Evolutionary conservation across 1,140 invertebrate genomes (phyloP), one percentile per base, ranked within the genome.

Genomic region (Pteromalus puparum): DNA sequence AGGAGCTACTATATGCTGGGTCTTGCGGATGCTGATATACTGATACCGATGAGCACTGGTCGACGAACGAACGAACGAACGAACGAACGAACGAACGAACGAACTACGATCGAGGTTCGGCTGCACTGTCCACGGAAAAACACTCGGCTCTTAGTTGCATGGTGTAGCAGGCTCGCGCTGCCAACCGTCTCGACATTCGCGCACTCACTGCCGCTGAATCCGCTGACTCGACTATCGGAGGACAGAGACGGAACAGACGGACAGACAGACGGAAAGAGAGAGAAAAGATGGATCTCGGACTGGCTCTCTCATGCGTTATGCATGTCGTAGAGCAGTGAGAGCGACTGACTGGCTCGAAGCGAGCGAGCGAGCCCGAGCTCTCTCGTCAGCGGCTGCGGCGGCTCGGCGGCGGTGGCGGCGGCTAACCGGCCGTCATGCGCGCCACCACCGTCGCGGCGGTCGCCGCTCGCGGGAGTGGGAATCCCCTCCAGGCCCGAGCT

Each of bases 271-370:
- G 74, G 84, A 88, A 86, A 87, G 86, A 84, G 88, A 84, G 65
- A 86, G 85, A 30, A 87, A 85, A 87, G 88, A 90, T 90, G 89
- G 89, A 90, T 91, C 90, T 89, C 87, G 87, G 85, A 89, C 90
- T 90, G 81, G 87, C 91, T 92, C 67, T 70, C 93, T 94, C 93
- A 94, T 94, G 93, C 93, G 93, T 94, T 94, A 94, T 94, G 94
- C 94, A 94, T 94, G 92, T 93, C 93, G 93, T 92, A 92, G 81
- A 65, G 91, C 92, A 90, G 92, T 92, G 91, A 93, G 91, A 92
- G 91, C 92, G 90, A 93, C 92, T 93, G 92, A 93, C 92, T 93
- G 92, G 30, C 67, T 61, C 26, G 68, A 30, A 72, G 26, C 26
- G 68, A 34, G 30, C 30, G 30, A 30, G 30, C 68, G 30, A 28